Percentiles rank a stretch among this genome's conserved stretches.
phyloP scores from a whole-genome alignment of 1,140 invertebrate species.

The Helicorthomorpha holstii region DNA sequence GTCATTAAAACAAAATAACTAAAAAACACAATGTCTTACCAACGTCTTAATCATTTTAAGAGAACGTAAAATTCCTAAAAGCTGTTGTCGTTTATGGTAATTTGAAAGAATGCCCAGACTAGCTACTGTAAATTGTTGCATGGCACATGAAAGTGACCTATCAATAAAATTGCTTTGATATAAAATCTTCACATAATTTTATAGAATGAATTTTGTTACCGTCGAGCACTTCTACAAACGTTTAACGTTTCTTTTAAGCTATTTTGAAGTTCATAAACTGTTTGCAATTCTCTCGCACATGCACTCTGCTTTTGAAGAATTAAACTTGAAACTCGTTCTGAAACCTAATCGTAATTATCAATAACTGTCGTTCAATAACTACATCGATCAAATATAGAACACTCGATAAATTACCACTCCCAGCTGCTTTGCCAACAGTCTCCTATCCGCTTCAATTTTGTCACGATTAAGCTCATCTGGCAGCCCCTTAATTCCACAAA shows the following conservation, averaged over 20 bases:
- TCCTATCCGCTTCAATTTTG: conserved; percentile 45
- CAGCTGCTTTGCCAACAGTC: conserved; percentile 49
- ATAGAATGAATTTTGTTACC: conserved; percentile 24
- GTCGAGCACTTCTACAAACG: conserved; percentile 49
- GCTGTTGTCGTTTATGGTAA: conserved; percentile 63
- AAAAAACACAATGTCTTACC: conserved; percentile 29
- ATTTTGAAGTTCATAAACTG: conserved; percentile 57
- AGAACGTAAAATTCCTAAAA: conserved; percentile 55
- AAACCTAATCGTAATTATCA: conserved; percentile 26
- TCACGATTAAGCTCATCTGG: conserved; percentile 40
- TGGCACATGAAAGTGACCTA: conserved; percentile 44
- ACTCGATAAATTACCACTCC: conserved; percentile 55
- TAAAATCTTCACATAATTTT: neutral
- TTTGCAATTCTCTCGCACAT: conserved; percentile 64
- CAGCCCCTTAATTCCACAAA: conserved; percentile 34
- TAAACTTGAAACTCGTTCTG: conserved; percentile 73
- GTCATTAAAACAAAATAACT: neutral
- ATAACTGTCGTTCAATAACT: neutral
- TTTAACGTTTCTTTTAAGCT: conserved; percentile 48
- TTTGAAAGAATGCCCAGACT: conserved; percentile 73
- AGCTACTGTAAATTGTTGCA: conserved; percentile 60
- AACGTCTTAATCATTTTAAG: conserved; percentile 65
- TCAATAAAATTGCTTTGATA: conserved; percentile 1
- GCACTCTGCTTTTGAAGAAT: conserved; percentile 74
- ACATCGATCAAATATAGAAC: neutral